A percentile compares a stretch with the other conserved stretches of the same genome.
These are phyloP conservation scores for Synanthedon vespiformis DNA, from an alignment of 2,888 invertebrate genomes.

Conservation along the genomic window DNA sequence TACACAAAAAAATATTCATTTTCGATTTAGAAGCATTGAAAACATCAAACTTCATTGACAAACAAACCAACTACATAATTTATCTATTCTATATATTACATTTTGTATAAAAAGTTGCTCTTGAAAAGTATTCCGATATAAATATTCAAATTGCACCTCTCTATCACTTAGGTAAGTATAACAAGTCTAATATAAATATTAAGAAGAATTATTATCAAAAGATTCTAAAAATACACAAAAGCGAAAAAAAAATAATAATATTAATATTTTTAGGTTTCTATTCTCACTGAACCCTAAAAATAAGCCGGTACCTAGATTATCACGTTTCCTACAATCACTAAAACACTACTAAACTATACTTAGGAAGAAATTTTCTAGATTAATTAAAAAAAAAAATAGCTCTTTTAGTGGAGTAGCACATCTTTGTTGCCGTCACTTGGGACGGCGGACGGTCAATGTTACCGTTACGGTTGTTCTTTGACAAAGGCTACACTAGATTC, in stretches of 20 bases:
- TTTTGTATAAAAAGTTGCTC: too few species aligned
- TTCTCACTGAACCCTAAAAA: conserved; percentile 4
- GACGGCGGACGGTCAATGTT: too few species aligned
- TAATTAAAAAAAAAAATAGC: conserved; percentile 6
- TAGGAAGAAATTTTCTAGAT: conserved; percentile 9
- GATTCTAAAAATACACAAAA: not conserved
- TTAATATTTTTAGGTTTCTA: not conserved
- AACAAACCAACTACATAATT: too few species aligned
- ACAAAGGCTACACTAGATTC: too few species aligned
- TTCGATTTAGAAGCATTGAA: too few species aligned
- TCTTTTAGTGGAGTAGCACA: conserved; percentile 11
- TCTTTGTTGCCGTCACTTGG: conserved; percentile 1
- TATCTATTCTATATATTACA: too few species aligned
- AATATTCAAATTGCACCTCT: too few species aligned
- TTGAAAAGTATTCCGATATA: too few species aligned
- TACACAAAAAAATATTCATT: too few species aligned
- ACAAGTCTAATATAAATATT: not conserved
- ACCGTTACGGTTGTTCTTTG: too few species aligned
- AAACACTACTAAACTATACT: conserved; percentile 8
- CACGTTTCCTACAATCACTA: conserved; percentile 14
- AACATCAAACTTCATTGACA: too few species aligned
- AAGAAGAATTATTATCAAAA: not conserved
- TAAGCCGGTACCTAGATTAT: conserved; percentile 31
- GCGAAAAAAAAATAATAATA: not conserved
- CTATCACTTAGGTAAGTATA: not conserved